Evolutionary conservation across 2,797 vertebrate species (phyloP).

Genomic region (Halcyon smyrnensis): DNA sequence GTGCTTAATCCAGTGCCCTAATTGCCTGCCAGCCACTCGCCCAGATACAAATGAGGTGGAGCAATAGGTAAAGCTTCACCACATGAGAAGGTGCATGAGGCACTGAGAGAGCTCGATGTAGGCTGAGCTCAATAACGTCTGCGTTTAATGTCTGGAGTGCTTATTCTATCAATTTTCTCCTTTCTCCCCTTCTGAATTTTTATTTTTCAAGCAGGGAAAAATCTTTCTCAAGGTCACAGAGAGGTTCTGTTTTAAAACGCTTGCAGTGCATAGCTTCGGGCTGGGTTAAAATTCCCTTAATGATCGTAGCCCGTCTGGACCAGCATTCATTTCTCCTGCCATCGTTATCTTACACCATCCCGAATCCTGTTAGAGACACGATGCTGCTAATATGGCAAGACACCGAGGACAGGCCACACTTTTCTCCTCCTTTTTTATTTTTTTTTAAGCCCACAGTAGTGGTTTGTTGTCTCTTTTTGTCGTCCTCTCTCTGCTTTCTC

Average conservation of each 20-base stretch:
- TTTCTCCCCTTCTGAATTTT: not conserved
- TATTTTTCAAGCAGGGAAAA: not conserved
- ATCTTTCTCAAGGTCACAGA: not conserved
- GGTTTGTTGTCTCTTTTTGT: not conserved
- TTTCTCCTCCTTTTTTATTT: not conserved
- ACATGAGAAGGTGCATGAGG: not conserved
- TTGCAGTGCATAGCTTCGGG: not conserved
- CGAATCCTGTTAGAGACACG: not conserved
- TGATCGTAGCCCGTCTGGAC: not conserved
- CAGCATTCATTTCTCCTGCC: conserved; percentile 5
- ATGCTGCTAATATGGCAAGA: not conserved
- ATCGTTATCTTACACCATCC: not conserved
- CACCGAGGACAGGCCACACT: not conserved
- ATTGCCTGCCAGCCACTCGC: not conserved
- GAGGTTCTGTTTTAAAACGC: not conserved
- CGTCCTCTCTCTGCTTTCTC: not conserved
- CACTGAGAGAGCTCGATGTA: not conserved
- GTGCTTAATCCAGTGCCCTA: not conserved
- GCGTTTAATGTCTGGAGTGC: not conserved
- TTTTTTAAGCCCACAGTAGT: not conserved
- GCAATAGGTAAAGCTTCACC: not conserved
- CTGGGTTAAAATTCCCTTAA: conserved; percentile 22
- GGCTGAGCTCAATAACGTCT: not conserved
- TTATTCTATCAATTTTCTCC: not conserved
- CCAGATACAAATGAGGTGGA: not conserved